These are phyloP conservation scores for Epinephelus malabaricus DNA, from an alignment of 2,797 vertebrate genomes.

Conservation along the genomic window DNA sequence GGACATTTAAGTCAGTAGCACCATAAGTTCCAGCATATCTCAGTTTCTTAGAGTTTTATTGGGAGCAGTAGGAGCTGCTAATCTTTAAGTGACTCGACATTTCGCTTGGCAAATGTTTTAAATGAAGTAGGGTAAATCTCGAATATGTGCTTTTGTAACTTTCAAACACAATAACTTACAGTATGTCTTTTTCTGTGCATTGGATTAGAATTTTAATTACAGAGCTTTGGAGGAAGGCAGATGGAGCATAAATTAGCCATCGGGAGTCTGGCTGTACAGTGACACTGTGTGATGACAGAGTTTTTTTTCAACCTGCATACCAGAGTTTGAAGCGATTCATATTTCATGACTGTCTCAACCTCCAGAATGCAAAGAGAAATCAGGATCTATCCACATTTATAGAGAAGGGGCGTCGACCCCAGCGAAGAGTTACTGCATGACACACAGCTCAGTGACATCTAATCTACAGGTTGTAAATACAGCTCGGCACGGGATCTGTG, in stretches of 20 bases:
- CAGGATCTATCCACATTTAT: slow-evolving; percentile 35
- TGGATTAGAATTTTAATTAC: slow-evolving; percentile 55
- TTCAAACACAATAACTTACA: background rate
- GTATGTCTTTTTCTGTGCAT: slow-evolving; percentile 22
- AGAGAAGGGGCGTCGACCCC: background rate
- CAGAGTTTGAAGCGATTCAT: slow-evolving; percentile 52
- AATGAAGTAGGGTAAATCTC: background rate
- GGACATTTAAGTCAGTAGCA: background rate
- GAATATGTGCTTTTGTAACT: slow-evolving; percentile 9
- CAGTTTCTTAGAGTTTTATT: background rate
- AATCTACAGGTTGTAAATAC: slow-evolving; percentile 73
- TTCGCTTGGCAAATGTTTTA: background rate
- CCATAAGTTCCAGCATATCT: background rate
- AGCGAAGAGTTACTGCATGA: slow-evolving; percentile 50
- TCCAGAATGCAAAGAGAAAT: slow-evolving; percentile 50
- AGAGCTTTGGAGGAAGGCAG: slow-evolving; percentile 53
- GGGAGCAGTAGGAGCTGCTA: background rate
- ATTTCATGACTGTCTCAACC: slow-evolving; percentile 57
- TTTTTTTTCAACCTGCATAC: slow-evolving; percentile 44
- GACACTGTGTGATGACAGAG: slow-evolving; percentile 59
- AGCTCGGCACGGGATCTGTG: slow-evolving; percentile 9
- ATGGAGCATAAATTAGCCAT: slow-evolving; percentile 74
- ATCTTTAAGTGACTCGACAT: background rate
- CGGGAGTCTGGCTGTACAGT: slow-evolving; percentile 40
- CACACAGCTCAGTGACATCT: slow-evolving; percentile 50